Percentiles rank a stretch among this genome's conserved stretches.
Conservation (phyloP, 1,140 invertebrate genomes). For the Conus ventricosus region DNA sequence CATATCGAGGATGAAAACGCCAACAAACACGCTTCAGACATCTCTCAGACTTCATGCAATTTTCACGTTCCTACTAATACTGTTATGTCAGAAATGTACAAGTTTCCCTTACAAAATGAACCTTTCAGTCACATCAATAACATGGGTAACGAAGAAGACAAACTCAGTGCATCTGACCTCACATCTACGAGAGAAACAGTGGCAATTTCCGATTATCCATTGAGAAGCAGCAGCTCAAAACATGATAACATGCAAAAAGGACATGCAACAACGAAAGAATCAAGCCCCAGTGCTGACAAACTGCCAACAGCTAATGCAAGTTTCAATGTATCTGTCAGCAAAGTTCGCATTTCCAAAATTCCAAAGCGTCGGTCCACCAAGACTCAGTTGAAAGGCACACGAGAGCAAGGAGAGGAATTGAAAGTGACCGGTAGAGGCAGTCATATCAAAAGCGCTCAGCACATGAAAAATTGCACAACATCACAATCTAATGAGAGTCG, state of each 20-base stretch:
- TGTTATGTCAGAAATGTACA: not conserved
- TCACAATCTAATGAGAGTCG: not conserved
- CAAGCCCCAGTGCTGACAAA: not conserved
- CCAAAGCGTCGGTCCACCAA: not conserved
- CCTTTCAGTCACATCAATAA: not conserved
- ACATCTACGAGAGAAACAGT: no score
- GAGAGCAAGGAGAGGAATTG: not conserved
- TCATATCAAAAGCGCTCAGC: not conserved
- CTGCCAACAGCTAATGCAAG: not conserved
- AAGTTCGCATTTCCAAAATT: not conserved
- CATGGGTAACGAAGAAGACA: not conserved
- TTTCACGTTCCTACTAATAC: not conserved
- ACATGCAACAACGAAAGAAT: not conserved
- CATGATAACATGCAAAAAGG: not conserved
- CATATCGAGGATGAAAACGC: not conserved
- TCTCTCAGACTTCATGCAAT: not conserved
- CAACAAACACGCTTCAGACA: not conserved
- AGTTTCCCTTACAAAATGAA: not conserved
- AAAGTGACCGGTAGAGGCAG: not conserved
- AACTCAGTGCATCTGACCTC: no score
- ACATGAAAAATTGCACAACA: not conserved
- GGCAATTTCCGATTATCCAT: not conserved
- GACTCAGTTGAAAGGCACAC: not conserved
- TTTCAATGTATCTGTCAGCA: not conserved
- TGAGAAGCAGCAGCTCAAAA: not conserved